Percentiles rank a stretch among this genome's conserved stretches.
These are phyloP conservation scores for Leguminivora glycinivorella DNA, from an alignment of 1,140 invertebrate species.

Conservation along the genomic window DNA sequence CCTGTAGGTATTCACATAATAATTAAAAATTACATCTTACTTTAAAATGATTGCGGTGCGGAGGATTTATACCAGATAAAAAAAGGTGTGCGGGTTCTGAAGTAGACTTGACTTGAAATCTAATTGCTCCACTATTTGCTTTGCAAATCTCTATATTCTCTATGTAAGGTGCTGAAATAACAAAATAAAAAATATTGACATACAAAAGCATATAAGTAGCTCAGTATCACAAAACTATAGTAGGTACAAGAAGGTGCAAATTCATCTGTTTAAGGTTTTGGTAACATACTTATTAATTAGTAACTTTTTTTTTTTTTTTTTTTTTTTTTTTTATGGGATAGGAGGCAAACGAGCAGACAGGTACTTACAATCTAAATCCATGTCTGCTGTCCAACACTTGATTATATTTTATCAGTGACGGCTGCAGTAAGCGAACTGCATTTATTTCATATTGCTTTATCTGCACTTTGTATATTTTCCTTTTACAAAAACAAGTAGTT, in stretches of 20 bases:
- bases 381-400: neutral
- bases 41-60: slow-evolving; percentile 37
- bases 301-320: too few relatives aligned
- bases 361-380: slow-evolving; percentile 6
- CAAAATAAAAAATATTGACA: neutral
- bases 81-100: slow-evolving; percentile 8
- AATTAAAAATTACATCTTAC: too few relatives aligned
- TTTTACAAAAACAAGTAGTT: neutral
- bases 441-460: too few relatives aligned
- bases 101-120: slow-evolving; percentile 38
- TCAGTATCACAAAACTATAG: too few relatives aligned
- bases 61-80: slow-evolving; percentile 38
- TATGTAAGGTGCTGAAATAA: neutral
- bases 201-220: neutral
- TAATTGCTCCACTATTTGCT: slow-evolving; percentile 44
- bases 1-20: too few relatives aligned
- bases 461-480: neutral
- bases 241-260: too few relatives aligned
- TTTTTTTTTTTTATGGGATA: too few relatives aligned
- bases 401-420: too few relatives aligned
- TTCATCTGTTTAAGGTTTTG: too few relatives aligned
- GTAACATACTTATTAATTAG: too few relatives aligned
- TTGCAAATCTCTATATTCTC: slow-evolving; percentile 17
- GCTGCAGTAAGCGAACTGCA: too few relatives aligned
- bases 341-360: too few relatives aligned